Conservation (phyloP, 2,113 vertebrate genomes). For the Irena cyanogastra region DNA sequence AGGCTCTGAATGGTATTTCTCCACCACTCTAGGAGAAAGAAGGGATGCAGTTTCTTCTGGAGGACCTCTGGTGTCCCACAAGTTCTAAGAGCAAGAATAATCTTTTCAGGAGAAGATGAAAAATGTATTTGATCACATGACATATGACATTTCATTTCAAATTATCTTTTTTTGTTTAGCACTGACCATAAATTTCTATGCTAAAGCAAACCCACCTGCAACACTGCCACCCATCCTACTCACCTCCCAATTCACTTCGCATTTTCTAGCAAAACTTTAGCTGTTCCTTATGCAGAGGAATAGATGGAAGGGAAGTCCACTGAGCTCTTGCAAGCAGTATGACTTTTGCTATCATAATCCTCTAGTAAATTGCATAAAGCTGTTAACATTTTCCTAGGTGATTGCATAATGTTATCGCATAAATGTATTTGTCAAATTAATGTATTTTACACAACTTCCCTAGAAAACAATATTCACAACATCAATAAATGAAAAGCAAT, state of each 20-base stretch:
- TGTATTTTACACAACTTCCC: not conserved
- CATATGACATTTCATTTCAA: not conserved
- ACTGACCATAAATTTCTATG: not conserved
- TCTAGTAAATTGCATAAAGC: not conserved
- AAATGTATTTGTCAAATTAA: conserved; percentile 10
- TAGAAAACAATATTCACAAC: not conserved
- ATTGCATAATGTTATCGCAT: not conserved
- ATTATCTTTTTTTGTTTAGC: not conserved
- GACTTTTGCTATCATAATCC: not conserved
- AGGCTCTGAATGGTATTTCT: not conserved
- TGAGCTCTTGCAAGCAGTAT: not conserved
- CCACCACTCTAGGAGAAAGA: not conserved
- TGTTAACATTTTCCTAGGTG: conserved; percentile 15
- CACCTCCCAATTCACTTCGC: not conserved
- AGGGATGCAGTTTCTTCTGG: not conserved
- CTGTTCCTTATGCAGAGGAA: not conserved
- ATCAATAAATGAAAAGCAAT: conserved; percentile 2
- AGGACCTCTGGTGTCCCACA: not conserved
- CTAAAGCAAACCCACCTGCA: not conserved
- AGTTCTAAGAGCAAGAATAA: not conserved
- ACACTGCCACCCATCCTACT: not conserved
- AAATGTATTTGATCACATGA: not conserved
- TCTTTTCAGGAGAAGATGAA: not conserved
- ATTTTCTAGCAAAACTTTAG: not conserved
- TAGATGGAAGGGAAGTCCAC: not conserved